A percentile compares a stretch with the other conserved stretches of the same genome.
phyloP scores from a whole-genome alignment of 2,888 invertebrate genomes.

The Salpingus planirostris region DNA sequence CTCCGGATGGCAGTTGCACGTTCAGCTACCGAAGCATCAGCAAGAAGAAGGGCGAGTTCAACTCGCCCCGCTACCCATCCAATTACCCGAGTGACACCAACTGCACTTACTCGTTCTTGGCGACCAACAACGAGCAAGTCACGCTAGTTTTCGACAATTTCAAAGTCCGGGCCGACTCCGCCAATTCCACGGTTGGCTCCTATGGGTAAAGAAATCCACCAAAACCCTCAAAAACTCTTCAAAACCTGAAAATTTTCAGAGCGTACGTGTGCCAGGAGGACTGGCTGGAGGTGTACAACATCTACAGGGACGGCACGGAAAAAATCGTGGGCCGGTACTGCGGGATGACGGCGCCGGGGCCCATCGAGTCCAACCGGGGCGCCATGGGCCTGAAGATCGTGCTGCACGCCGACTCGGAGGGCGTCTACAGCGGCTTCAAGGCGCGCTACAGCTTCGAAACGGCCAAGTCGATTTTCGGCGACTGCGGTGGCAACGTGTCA shows the following conservation, averaged over 20 bases:
- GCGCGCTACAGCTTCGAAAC: constrained; percentile 89
- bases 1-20: constrained; percentile 83
- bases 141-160: constrained; percentile 87
- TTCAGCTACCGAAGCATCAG: constrained; percentile 86
- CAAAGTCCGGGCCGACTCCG: constrained; percentile 74
- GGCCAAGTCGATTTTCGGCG: constrained; percentile 81
- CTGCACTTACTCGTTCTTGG: constrained; percentile 87
- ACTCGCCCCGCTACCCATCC: constrained; percentile 92
- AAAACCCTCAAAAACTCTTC: no score
- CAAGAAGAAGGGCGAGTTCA: constrained; percentile 83
- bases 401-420: constrained; percentile 78
- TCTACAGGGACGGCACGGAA: constrained; percentile 73
- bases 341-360: constrained; percentile 84
- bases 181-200: constrained; percentile 66
- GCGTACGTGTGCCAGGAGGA: constrained; percentile 78
- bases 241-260: constrained; percentile 42
- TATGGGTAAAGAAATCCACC: constrained; percentile 72
- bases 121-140: constrained; percentile 81
- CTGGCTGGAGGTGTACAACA: constrained; percentile 89
- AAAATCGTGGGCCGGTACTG: constrained; percentile 89
- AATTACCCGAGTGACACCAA: constrained; percentile 93
- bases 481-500: constrained; percentile 88
- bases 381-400: constrained; percentile 81
- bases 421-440: constrained; percentile 91
- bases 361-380: constrained; percentile 85